Conservation (phyloP, 2,888 invertebrate species). For the Drosophila kambysellisi region DNA sequence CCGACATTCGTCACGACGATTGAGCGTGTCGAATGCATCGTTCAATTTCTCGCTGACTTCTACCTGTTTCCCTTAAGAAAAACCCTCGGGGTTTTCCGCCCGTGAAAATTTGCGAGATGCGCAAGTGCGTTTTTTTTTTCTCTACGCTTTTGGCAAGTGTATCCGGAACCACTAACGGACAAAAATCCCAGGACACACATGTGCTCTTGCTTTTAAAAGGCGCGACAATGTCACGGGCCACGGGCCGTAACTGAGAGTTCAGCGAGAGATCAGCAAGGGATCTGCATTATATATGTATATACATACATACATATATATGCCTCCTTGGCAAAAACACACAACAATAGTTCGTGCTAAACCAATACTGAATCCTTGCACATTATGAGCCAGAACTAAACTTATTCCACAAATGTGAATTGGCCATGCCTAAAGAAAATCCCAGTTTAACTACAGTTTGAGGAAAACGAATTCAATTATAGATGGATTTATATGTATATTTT, state of each 20-base stretch:
- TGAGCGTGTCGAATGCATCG: slow-evolving; percentile 59
- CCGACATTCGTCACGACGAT: slow-evolving; percentile 45
- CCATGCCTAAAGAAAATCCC: neutral
- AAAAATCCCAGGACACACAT: slow-evolving; percentile 29
- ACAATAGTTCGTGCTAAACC: slow-evolving; percentile 6
- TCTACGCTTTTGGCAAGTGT: slow-evolving; percentile 37
- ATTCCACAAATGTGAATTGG: slow-evolving; percentile 1
- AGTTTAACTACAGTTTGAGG: neutral
- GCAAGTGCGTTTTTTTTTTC: slow-evolving; percentile 39
- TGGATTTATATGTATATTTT: neutral
- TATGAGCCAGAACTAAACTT: slow-evolving; percentile 43
- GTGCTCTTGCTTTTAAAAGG: slow-evolving; percentile 40
- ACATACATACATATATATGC: neutral
- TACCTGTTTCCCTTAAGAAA: slow-evolving; percentile 53
- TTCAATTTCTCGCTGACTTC: slow-evolving; percentile 32
- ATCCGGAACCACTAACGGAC: slow-evolving; percentile 43
- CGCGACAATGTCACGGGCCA: slow-evolving; percentile 61
- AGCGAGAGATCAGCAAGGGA: slow-evolving; percentile 31
- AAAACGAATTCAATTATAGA: neutral
- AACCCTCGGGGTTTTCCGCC: slow-evolving; percentile 45
- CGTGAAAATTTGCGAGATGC: slow-evolving; percentile 51
- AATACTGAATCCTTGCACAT: slow-evolving; percentile 17
- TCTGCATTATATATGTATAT: slow-evolving; percentile 1
- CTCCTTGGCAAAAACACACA: slow-evolving; percentile 1
- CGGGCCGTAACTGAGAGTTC: slow-evolving; percentile 21